A percentile compares a stretch with the other conserved stretches of the same genome.
phyloP scores from a whole-genome alignment of 2,888 invertebrate species.

The Troilus luridus region DNA sequence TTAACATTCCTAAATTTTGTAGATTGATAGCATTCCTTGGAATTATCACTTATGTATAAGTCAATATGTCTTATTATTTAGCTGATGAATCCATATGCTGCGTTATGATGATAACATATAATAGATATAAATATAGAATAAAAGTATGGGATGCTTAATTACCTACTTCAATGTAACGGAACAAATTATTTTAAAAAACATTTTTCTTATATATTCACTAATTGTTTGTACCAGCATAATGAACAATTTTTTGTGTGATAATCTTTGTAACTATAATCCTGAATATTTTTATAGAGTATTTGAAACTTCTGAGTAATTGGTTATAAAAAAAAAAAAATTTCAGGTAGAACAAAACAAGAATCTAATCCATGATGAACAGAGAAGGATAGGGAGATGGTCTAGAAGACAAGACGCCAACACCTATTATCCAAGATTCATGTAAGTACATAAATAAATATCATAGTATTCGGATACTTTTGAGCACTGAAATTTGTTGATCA shows the following conservation, averaged over 20 bases:
- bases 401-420: slow-evolving; percentile 60
- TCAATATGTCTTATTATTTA: too few species aligned
- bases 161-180: not conserved
- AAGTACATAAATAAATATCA: slow-evolving; percentile 43
- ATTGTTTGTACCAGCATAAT: not conserved
- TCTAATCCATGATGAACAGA: slow-evolving; percentile 60
- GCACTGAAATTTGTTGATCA: not conserved
- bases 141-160: not conserved
- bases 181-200: not conserved
- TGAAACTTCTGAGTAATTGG: not conserved
- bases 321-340: slow-evolving; percentile 3
- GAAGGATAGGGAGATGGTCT: slow-evolving; percentile 63
- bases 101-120: not conserved
- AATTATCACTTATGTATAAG: too few species aligned
- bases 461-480: not conserved
- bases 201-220: not conserved
- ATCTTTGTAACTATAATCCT: not conserved
- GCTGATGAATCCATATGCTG: too few species aligned
- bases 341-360: slow-evolving; percentile 49
- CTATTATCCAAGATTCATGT: slow-evolving; percentile 57
- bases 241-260: not conserved
- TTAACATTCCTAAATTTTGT: too few species aligned
- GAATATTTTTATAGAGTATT: not conserved
- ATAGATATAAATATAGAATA: not conserved
- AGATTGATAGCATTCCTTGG: too few species aligned